Base-by-base conservation (phyloP, 2,113 vertebrate genomes). In the Rhinogobius similis region DNA sequence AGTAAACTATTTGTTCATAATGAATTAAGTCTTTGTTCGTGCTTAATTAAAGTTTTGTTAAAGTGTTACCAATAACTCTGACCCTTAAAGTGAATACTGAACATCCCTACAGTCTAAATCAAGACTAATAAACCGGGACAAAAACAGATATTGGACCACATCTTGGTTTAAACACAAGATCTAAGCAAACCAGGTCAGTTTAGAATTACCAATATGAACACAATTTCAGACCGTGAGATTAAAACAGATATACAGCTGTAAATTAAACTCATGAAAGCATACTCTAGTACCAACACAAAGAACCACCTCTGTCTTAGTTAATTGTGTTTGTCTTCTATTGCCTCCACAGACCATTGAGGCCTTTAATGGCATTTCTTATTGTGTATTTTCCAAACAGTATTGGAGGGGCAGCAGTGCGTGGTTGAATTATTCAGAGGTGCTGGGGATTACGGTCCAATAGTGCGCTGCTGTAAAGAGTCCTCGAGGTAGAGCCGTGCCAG, bases 401-500 rank as follows among this genome's bases (percentile, higher is more conserved):
- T 92, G 90, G 89, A 92, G 92, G 73, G 93, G 92, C 92, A 93
- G 87, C 86, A 90, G 90, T 92, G 94, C 93, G 93, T 92, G 92
- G 94, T 93, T 96, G 94, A 95, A 95, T 96, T 96, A 95, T 95
- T 96, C 94, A 95, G 93, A 69, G 91, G 91, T 90, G 83, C 78
- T 90, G 93, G 89, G 93, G 94, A 94, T 93, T 85, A 88, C 89
- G 88, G 92, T 88, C 91, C 91, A 92, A 93, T 93, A 95, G 92
- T 92, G 92, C 79, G 81, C 75, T 65, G 91, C 92, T 86, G 92
- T 92, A 94, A 94, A 89, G 92, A 93, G 91, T 91, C 93, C 94
- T 92, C 80, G 59, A 95, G 93, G 93, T 88, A 92, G 89, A 84
- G 89, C 89, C 58, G 38, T 90, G 90, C 90, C 87, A 87, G 90